Evolutionary conservation across 2,113 vertebrate species (phyloP), one percentile per base, ranked within the genome.

Genomic region (Acrocephalus kingi): DNA sequence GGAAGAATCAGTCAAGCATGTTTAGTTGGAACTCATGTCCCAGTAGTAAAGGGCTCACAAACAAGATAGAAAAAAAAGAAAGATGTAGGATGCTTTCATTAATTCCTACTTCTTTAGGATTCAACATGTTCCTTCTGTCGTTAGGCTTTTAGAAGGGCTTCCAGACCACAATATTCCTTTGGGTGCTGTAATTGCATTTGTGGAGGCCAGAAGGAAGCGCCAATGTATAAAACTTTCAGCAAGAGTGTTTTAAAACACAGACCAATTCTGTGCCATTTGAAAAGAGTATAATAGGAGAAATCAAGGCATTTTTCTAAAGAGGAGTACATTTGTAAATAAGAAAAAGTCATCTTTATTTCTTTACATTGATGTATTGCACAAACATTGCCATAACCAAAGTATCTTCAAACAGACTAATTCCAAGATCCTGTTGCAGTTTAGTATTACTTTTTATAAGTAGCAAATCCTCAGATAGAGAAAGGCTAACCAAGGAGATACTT

Each of bases 171-270:
- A 13, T 23, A 73, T 73, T 91, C 84, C 96, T 93, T 52, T 64
- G 88, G 68, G 91, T 55, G 20, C 68, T 86, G 54, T 92, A 90
- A 89, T 84, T 89, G 78, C 35, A 31, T 90, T 95, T 75, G 58
- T 11, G 17, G 69, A 77, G 84, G 45, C 19, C 72, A 89, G 94
- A 93, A 89, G 67, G 46, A 90, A 56, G 72, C 11, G 24, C 66
- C 85, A 93, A 92, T 15, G 56, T 95, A 94, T 94, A 94, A 95
- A 94, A 89, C 80, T 85, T 94, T 77, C 63, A 91, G 55, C 52
- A 89, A 66, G 89, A 67, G 33, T 20, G 4, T 49, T 89, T 94
- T 62, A 89, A 94, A 90, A 72, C 20, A 67, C 43, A 64, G 31
- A 62, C 10, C 1, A 2, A 75, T 79, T 87, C 66, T 90, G 30